These are phyloP conservation scores for Hirtodrosophila histrioides DNA, from an alignment of 2,888 invertebrate genomes.

Conservation along the genomic window DNA sequence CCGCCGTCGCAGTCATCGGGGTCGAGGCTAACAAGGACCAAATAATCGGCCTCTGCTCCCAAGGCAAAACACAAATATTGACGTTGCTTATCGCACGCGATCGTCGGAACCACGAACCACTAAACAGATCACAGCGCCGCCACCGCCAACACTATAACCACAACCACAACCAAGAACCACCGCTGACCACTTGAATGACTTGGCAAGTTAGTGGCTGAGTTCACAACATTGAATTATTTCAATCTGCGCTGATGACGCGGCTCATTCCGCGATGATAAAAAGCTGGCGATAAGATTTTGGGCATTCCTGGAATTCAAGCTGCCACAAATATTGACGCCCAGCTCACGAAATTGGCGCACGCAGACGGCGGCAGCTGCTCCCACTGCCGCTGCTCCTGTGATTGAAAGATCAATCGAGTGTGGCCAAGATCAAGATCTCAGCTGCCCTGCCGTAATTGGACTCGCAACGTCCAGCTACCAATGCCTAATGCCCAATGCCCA, in stretches of 20 bases:
- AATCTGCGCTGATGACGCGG: conserved; percentile 77
- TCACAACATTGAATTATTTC: conserved; percentile 69
- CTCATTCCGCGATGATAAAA: conserved; percentile 71
- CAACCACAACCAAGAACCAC: conserved; percentile 16
- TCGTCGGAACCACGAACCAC: conserved; percentile 41
- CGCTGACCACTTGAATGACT: conserved; percentile 66
- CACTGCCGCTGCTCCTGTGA: conserved; percentile 37
- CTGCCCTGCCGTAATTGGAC: conserved; percentile 68
- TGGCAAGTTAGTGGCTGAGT: conserved; percentile 58
- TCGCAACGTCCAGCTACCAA: conserved; percentile 24
- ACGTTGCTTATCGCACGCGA: conserved; percentile 77
- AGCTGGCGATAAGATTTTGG: conserved; percentile 66
- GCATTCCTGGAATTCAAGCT: conserved; percentile 53
- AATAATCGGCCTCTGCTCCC: conserved; percentile 58
- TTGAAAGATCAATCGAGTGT: conserved; percentile 52
- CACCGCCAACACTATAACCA: conserved; percentile 35
- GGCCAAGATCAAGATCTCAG: conserved; percentile 44
- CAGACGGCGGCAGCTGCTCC: conserved; percentile 17
- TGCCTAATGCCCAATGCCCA: no score
- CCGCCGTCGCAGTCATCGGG: conserved; percentile 19
- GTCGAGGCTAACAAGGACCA: conserved; percentile 57
- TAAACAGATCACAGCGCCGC: conserved; percentile 34
- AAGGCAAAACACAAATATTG: conserved; percentile 74
- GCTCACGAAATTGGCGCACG: conserved; percentile 65
- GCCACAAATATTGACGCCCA: conserved; percentile 45